Evolutionary conservation across 2,797 vertebrate species (phyloP).

Genomic region (Lateolabrax maculatus): DNA sequence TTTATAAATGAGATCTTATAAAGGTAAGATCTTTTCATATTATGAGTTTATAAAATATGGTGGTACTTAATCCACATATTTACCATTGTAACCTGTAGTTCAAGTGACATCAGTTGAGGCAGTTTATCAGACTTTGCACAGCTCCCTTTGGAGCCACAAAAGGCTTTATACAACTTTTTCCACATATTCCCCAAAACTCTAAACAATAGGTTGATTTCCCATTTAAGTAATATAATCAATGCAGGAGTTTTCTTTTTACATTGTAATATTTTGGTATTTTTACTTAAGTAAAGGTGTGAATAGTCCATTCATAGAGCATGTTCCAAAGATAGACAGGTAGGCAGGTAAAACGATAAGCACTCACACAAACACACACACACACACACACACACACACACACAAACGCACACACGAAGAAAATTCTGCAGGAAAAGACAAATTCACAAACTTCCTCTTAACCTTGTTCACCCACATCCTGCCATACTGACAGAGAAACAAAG

Average conservation of each 20-base stretch:
- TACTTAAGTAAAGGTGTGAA: background rate
- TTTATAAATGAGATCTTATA: no score
- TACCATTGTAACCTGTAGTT: no score
- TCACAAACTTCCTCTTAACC: slow-evolving; percentile 57
- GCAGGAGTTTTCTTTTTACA: background rate
- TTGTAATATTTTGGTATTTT: background rate
- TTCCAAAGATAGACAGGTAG: background rate
- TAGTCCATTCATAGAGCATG: background rate
- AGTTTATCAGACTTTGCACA: background rate
- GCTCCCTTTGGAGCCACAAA: background rate
- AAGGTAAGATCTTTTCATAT: no score
- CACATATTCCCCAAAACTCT: background rate
- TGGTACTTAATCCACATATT: no score
- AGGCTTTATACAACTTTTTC: background rate
- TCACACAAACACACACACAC: no score
- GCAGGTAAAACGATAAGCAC: background rate
- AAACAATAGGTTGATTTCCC: background rate
- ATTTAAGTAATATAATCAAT: background rate
- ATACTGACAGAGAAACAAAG: slow-evolving; percentile 53
- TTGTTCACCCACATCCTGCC: slow-evolving; percentile 74
- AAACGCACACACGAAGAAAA: slow-evolving; percentile 2
- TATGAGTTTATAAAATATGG: background rate
- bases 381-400: background rate
- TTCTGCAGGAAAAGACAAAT: slow-evolving; percentile 15
- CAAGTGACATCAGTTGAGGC: background rate